Conservation (phyloP, 2,797 vertebrate genomes). For the Rhinogobio ventralis region DNA sequence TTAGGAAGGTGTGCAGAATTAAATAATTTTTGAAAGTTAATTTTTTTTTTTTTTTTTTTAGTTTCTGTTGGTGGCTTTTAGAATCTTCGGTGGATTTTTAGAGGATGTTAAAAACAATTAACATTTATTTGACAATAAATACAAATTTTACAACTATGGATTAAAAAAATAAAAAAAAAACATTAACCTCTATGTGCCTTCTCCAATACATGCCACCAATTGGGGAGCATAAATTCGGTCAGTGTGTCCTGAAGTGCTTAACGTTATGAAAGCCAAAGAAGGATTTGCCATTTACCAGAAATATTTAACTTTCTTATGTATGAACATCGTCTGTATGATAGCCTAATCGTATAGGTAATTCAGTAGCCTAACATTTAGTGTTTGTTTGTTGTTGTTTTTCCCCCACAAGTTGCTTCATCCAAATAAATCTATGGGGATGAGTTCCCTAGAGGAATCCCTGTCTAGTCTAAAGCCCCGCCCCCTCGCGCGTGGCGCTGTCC, state of each 20-base stretch:
- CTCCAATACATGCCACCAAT: not conserved
- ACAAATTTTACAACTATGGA: not conserved
- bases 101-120: not conserved
- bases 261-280: not conserved
- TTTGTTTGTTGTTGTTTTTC: not conserved
- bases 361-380: not conserved
- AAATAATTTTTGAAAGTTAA: not conserved
- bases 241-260: not conserved
- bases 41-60: not conserved
- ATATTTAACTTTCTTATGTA: not conserved
- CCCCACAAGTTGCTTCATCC: not conserved
- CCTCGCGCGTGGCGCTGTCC: constrained; percentile 60
- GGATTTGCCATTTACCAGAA: not conserved
- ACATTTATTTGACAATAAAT: not conserved
- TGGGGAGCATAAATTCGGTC: not conserved
- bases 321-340: not conserved
- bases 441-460: constrained; percentile 55
- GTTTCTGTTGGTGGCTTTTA: not conserved
- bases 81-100: too few species aligned
- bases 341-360: not conserved
- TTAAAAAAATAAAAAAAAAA: not conserved
- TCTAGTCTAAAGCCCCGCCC: constrained; percentile 52
- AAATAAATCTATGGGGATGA: constrained; percentile 18
- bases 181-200: not conserved
- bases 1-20: not conserved